A percentile compares a stretch with the other conserved stretches of the same genome.
phyloP scores from a whole-genome alignment of 2,113 vertebrate genomes.

The Pluvianellus socialis region DNA sequence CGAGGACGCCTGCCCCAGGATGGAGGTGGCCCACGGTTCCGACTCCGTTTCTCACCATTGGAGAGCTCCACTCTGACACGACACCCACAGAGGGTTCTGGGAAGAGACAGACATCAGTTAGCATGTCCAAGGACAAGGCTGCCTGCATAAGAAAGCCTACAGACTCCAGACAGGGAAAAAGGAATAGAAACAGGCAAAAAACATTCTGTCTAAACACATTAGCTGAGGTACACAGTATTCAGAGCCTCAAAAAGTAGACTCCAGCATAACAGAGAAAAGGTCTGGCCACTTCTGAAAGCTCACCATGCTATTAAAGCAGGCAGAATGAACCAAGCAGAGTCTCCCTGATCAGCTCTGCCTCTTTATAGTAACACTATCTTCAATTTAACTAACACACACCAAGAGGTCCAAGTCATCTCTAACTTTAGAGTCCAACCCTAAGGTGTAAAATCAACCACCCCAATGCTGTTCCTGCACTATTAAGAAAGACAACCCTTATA shows the following conservation, averaged over 20 bases:
- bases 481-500: accelerated
- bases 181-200: accelerated
- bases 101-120: not conserved
- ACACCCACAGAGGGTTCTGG: constrained; percentile 90
- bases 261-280: not conserved
- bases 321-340: not conserved
- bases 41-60: constrained; percentile 92
- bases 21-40: constrained; percentile 91
- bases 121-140: accelerated
- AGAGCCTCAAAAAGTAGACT: not conserved
- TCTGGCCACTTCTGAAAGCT: not conserved
- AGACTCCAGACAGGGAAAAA: accelerated
- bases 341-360: not conserved
- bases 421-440: not conserved
- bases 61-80: constrained; percentile 94
- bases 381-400: not conserved
- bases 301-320: not conserved
- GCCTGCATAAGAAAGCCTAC: accelerated
- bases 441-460: not conserved
- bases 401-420: not conserved
- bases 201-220: accelerated
- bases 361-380: not conserved
- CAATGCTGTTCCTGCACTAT: too few species aligned
- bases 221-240: not conserved
- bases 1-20: constrained; percentile 92